Evolutionary conservation across 2,888 invertebrate species (phyloP).

Genomic region (Ceramica pisi): DNA sequence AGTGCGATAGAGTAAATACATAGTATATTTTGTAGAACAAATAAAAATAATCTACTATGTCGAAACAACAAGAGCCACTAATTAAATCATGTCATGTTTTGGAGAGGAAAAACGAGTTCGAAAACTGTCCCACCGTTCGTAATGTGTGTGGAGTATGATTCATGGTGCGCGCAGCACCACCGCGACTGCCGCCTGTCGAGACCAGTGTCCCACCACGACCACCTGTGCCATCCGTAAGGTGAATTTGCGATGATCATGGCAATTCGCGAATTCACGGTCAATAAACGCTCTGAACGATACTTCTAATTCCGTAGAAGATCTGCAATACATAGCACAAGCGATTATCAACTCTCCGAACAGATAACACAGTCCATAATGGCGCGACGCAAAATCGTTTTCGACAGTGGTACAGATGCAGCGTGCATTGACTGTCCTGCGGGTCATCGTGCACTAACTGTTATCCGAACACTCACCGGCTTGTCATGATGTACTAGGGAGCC

Average conservation of each 20-base stretch:
- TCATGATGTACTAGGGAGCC: slow-evolving; percentile 83
- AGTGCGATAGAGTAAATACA: slow-evolving; percentile 10
- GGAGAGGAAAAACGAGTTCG: slow-evolving; percentile 55
- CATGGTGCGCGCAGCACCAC: slow-evolving; percentile 35
- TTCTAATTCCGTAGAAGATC: slow-evolving; percentile 58
- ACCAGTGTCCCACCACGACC: slow-evolving; percentile 31
- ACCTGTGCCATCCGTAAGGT: slow-evolving; percentile 42
- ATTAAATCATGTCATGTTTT: slow-evolving; percentile 43
- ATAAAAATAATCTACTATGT: slow-evolving; percentile 15
- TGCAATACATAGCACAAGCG: slow-evolving; percentile 34
- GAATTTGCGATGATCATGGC: slow-evolving; percentile 57
- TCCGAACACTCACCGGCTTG: slow-evolving; percentile 85
- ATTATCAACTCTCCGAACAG: slow-evolving; percentile 46
- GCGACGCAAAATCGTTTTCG: slow-evolving; percentile 24
- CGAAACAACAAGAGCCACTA: slow-evolving; percentile 9
- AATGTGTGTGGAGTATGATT: slow-evolving; percentile 40
- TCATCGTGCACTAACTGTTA: slow-evolving; percentile 59
- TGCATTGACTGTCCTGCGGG: slow-evolving; percentile 56
- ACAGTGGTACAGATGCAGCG: slow-evolving; percentile 60
- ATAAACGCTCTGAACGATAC: slow-evolving; percentile 62
- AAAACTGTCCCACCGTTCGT: slow-evolving; percentile 38
- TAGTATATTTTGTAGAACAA: slow-evolving; percentile 23
- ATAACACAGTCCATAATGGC: slow-evolving; percentile 52
- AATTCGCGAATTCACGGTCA: slow-evolving; percentile 64
- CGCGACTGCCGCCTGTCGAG: slow-evolving; percentile 24